A percentile compares a stretch with the other conserved stretches of the same genome.
These are phyloP conservation scores for Drosophila nr. perissopoda DNA, from an alignment of 2,888 invertebrate species.

Conservation along the genomic window DNA sequence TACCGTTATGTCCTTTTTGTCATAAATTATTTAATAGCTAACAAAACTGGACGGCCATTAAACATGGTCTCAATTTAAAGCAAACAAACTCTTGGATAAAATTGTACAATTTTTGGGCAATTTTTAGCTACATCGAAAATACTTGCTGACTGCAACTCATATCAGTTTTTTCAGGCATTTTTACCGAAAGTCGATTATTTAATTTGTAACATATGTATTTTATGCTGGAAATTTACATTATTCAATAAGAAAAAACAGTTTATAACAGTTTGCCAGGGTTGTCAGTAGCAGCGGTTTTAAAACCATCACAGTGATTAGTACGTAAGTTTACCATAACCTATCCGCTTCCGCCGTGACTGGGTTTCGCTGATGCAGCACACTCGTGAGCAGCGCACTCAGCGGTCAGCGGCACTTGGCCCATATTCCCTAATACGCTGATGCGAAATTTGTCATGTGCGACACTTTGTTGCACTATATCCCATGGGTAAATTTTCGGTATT, in stretches of 20 bases:
- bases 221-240: constrained; percentile 19
- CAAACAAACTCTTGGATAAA: constrained; percentile 27
- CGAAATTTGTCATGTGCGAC: no score
- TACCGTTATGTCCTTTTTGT: constrained; percentile 33
- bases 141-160: constrained; percentile 10
- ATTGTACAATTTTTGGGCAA: constrained; percentile 5
- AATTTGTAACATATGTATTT: constrained; percentile 24
- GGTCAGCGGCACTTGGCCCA: no score
- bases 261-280: no score
- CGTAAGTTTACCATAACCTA: no score
- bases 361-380: no score
- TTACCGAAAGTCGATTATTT: constrained; percentile 22
- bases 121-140: constrained; percentile 27
- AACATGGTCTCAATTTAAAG: constrained; percentile 32
- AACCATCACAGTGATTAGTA: constrained; percentile 7
- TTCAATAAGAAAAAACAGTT: constrained; percentile 3
- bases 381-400: no score
- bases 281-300: no score
- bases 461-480: constrained; percentile 19
- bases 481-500: no score
- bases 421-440: no score
- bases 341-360: no score
- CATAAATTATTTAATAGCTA: constrained; percentile 69
- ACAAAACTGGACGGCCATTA: constrained; percentile 55
- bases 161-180: not conserved